Evolutionary conservation across 2,888 invertebrate species (phyloP), one percentile per base, ranked within the genome.

Genomic region (Magallana nippona): DNA sequence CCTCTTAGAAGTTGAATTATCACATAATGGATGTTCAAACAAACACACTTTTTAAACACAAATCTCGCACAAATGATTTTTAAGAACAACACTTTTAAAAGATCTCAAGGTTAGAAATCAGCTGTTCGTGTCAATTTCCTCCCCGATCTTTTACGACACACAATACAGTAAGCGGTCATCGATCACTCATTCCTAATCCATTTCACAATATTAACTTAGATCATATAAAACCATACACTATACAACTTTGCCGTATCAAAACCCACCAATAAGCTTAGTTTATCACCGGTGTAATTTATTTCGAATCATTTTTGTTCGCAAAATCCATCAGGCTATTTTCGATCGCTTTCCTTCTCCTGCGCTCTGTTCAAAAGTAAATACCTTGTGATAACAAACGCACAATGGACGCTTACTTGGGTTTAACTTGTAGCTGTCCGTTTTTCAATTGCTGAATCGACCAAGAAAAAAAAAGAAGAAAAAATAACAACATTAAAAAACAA

Each of bases 111-210:
- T 71, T 71, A 71, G 15, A 13, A 71, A 71, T 71, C 71, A 71
- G 71, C 71, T 71, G 71, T 71, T 71, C 22, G 71, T 71, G 71
- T 71, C 71, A 71, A 71, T 71, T 71, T 62, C 22, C 15, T 27
- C 71, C 13, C 71, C 32, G 71, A 71, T 71, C 71, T 32, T 17
- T 22, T 27, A 71, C 71, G 71, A 71, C 27, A 71, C 32, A 15
- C 22, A 71, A 13, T 27, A 22, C 11, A 5, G 2, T 13, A 63
- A 71, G 32, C 22, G 27, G 13, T 2, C 11, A 71, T 71, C 22
- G 32, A 71, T 71, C 71, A 15, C 22, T 71, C 71, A 71, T 27
- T 71, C n/a, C 60, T 60, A n/a, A n/a, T 60, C 60, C n/a, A n/a
- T 71, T 62, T 71, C 27, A 13, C 71, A 71, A 22, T 27, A 22